Evolutionary conservation across 2,797 vertebrate genomes (phyloP), one percentile per base, ranked within the genome.

Genomic region (Florisuga fusca): DNA sequence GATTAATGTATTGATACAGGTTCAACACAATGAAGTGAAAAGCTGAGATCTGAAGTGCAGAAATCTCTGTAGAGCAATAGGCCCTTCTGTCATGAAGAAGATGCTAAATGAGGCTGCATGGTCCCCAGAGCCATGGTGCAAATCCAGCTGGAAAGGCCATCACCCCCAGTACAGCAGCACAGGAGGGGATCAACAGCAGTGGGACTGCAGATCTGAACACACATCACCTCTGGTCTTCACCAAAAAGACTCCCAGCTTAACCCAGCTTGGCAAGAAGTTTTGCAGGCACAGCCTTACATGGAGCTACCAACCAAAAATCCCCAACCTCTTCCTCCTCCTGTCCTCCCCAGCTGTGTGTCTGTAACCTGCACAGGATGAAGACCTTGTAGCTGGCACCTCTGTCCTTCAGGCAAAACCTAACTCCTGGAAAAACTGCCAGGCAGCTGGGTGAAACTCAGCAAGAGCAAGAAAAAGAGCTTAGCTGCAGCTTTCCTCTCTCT

Each of bases 131-230:
- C 31, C 34, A 17, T 45, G 19, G 19, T 4, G 15, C 21, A 62
- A 48, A 83, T 51, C 17, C 45, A 38, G 15, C 31, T 17, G 26
- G 36, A 41, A 62, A n/a, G 34, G 67, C 18, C 33, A 58, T 5
- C 33, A 33, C 4, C 18, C 2, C 2, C 0, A 0, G 27, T 21
- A 33, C 62, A 77, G n/a, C 64, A 59, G 12, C 71, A 43, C 13
- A 14, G 34, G 34, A 55, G 62, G 0, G 6, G 15, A 68, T n/a
- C 27, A 25, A 23, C 4, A 26, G 9, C 58, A 26, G 5, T 14
- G 31, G 36, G 16, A 64, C 50, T 66, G 46, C 22, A 45, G 34
- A 67, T 27, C 46, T 25, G 14, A 89, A 36, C 57, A 51, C 46
- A 25, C 38, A 43, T 27, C 38, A 27, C 22, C 38, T 18, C 76